Evolutionary conservation across 2,888 invertebrate species (phyloP).

Genomic region (Leptinotarsa juncta): DNA sequence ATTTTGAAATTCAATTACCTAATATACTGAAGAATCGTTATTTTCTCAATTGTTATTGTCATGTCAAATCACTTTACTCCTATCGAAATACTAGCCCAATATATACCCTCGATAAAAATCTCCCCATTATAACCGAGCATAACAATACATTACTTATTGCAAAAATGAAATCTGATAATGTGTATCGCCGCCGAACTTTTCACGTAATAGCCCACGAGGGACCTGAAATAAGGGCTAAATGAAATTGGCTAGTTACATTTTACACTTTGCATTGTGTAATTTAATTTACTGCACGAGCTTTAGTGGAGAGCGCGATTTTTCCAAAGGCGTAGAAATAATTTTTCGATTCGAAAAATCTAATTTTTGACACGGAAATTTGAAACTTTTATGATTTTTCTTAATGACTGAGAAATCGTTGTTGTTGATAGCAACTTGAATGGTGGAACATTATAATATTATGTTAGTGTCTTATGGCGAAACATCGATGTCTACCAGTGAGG

Average conservation of each 20-base stretch:
- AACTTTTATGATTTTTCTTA: no score
- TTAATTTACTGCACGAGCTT: constrained; percentile 36
- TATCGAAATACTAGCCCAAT: background rate
- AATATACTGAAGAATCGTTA: no score
- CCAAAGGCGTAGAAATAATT: constrained; percentile 1
- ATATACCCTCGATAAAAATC: background rate
- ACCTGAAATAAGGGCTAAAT: constrained; percentile 31
- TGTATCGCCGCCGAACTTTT: constrained; percentile 19
- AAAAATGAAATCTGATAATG: constrained; percentile 24
- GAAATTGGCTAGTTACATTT: constrained; percentile 34
- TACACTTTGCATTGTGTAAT: constrained; percentile 37
- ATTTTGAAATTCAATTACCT: no score
- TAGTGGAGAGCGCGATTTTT: constrained; percentile 13
- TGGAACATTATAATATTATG: no score
- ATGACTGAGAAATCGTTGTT: no score
- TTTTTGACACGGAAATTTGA: no score
- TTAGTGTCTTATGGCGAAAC: no score
- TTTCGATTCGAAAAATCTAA: background rate
- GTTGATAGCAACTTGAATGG: no score
- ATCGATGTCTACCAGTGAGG: no score
- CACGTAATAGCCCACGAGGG: constrained; percentile 28
- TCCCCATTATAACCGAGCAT: background rate
- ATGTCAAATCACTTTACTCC: no score
- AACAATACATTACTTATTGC: background rate
- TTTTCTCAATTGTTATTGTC: no score